Percentiles rank a stretch among this genome's conserved stretches.
These are phyloP conservation scores for Myiozetetes cayanensis DNA, from an alignment of 2,113 vertebrate species.

Conservation along the genomic window DNA sequence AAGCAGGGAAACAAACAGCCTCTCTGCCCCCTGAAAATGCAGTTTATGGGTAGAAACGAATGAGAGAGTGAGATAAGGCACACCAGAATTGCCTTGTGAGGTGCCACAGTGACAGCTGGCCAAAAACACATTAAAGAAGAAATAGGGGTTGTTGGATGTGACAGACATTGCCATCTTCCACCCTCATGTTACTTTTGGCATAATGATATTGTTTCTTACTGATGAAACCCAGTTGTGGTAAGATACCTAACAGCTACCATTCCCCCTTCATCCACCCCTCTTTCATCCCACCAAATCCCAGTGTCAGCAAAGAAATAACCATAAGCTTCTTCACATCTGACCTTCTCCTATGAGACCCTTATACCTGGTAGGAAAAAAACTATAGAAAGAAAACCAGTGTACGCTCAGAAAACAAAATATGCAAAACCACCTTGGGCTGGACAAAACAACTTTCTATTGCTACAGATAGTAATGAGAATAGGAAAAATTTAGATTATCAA, in stretches of 20 bases:
- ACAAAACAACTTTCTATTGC: background rate
- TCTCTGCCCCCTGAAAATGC: background rate
- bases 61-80: background rate
- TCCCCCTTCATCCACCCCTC: fast-evolving
- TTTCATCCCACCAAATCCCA: background rate
- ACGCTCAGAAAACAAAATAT: background rate
- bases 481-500: background rate
- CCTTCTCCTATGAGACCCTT: background rate
- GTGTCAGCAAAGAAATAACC: background rate
- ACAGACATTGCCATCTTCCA: background rate
- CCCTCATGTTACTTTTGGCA: background rate
- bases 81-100: background rate
- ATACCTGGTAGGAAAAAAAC: background rate
- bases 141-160: background rate
- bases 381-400: background rate
- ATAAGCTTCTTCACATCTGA: background rate
- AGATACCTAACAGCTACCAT: background rate
- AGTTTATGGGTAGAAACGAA: background rate
- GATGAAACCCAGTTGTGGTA: background rate
- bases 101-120: background rate
- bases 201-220: background rate
- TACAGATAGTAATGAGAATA: background rate
- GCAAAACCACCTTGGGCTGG: background rate
- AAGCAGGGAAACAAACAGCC: background rate
- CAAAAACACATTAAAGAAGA: background rate